Conservation (phyloP, 2,113 vertebrate species). For the Entelurus aequoreus region DNA sequence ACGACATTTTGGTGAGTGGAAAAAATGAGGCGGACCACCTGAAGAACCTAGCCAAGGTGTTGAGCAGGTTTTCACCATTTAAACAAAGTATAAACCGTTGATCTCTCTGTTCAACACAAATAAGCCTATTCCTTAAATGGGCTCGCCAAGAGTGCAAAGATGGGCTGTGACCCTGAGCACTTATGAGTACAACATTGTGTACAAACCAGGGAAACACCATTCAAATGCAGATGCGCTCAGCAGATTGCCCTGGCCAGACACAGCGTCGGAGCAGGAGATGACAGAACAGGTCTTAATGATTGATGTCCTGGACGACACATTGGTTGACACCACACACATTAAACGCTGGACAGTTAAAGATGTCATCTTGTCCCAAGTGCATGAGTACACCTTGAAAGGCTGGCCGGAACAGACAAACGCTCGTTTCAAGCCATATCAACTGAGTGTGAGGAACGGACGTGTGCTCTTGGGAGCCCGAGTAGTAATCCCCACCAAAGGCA, state of each 20-base stretch:
- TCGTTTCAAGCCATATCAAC: background rate
- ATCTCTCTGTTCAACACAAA: background rate
- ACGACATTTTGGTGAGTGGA: too few relatives aligned
- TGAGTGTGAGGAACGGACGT: background rate
- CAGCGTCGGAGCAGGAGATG: background rate
- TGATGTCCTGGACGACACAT: background rate
- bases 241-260: background rate
- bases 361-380: background rate
- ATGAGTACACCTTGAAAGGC: background rate
- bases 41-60: too few relatives aligned
- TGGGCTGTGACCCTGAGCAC: conserved; percentile 3
- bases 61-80: too few relatives aligned
- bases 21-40: too few relatives aligned
- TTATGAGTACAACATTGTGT: conserved; percentile 4
- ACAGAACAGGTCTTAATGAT: conserved; percentile 1
- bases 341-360: background rate
- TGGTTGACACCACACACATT: background rate
- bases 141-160: conserved; percentile 8
- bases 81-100: too few relatives aligned
- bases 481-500: background rate
- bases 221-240: background rate
- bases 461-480: background rate
- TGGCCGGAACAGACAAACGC: background rate
- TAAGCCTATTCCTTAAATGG: conserved; percentile 21
- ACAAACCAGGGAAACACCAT: conserved; percentile 6